A percentile compares a stretch with the other conserved stretches of the same genome.
Conservation (phyloP, 2,888 invertebrate genomes). For the Tetragonisca angustula region DNA sequence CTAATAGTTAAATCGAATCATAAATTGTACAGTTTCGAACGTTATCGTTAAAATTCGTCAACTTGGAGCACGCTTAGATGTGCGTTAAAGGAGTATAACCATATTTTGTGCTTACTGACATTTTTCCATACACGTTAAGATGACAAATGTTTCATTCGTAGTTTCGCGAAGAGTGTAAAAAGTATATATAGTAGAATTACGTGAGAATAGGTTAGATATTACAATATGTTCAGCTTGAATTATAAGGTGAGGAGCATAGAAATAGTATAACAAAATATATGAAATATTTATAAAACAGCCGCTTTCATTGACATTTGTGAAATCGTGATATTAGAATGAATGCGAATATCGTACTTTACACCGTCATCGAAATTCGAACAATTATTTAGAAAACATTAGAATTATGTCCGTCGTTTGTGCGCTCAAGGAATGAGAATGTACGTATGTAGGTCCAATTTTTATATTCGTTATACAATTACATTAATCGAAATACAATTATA, state of each 20-base stretch:
- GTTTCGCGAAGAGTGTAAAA: slow-evolving; percentile 68
- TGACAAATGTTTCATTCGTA: slow-evolving; percentile 31
- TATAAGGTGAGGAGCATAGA: slow-evolving; percentile 81
- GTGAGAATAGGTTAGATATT: slow-evolving; percentile 59
- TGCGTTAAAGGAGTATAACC: slow-evolving; percentile 32
- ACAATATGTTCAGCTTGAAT: slow-evolving; percentile 71
- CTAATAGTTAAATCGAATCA: slow-evolving; percentile 22
- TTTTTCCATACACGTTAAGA: slow-evolving; percentile 42
- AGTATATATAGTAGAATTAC: slow-evolving; percentile 58
- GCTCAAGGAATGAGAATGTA: background rate
- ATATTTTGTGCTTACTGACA: slow-evolving; percentile 68
- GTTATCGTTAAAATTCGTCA: slow-evolving; percentile 16
- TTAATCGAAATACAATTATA: background rate
- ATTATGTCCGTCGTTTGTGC: background rate
- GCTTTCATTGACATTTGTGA: slow-evolving; percentile 75
- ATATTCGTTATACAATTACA: background rate
- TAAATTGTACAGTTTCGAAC: slow-evolving; percentile 16
- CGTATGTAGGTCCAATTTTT: background rate
- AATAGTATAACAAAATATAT: slow-evolving; percentile 84
- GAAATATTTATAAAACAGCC: slow-evolving; percentile 82
- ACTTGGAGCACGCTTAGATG: slow-evolving; percentile 8
- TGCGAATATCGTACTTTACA: slow-evolving; percentile 1
- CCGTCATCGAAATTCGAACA: background rate
- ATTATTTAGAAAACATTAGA: slow-evolving; percentile 5
- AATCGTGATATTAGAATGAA: slow-evolving; percentile 35